Base-by-base conservation (phyloP, 1,140 invertebrate species). In the Trachymyrmex septentrionalis region DNA sequence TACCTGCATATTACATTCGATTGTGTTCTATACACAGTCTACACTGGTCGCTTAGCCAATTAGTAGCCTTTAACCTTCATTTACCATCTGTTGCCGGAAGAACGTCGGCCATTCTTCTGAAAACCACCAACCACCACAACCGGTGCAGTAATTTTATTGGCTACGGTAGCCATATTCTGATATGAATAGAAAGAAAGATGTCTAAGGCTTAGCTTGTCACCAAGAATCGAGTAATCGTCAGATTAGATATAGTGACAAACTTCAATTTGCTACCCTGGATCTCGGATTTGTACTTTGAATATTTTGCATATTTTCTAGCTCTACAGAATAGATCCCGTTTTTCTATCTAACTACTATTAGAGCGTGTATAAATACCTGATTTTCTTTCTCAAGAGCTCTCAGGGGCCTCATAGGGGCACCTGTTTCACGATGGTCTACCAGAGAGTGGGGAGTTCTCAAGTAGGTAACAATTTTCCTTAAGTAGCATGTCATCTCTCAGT, bases 381-480 rank as follows among this genome's bases (percentile, higher is more conserved):
- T 80, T 7, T 73, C 77, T 82, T 61, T 27, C 75, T 80, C 24
- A 76, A 88, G 72, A 86, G 38, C 50, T 75, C 75, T 53, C 50
- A 48, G 21, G 14, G 12, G 59, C 12, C 10, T 75, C 21, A 5
- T 34, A 57, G 27, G 24, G 21, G 64, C 87, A 87, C 48, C 89
- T 91, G 86, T 80, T 88, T 87, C 81, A 75, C 57, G 67, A 53
- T 82, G 66, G 81, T 10, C 71, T 64, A 57, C 21, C 30, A 44
- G 55, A 44, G 55, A n/a, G 14, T 14, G 5, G 16, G 53, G 55
- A 73, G 27, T 85, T 87, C 67, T 50, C 59, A 67, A 81, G 50
- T 63, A 87, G 87, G 73, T 89, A 91, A 86, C 86, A 89, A 91
- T 91, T 89, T 86, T 78, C 89, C 69, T 86, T 91, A 89, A 91